These are phyloP conservation scores for Ganaspis brasiliensis DNA, from an alignment of 2,888 invertebrate genomes.

Conservation along the genomic window DNA sequence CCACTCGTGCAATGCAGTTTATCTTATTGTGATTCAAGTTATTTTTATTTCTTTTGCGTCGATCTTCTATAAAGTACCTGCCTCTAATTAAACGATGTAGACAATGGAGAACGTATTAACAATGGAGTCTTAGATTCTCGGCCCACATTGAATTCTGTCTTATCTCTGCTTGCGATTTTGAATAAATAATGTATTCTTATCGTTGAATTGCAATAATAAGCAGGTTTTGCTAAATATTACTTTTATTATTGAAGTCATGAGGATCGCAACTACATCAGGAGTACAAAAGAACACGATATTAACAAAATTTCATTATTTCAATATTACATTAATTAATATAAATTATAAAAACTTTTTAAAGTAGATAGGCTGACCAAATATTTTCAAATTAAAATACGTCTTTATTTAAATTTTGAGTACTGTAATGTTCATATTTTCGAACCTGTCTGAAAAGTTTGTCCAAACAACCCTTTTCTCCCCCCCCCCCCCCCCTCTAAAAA, in stretches of 20 bases:
- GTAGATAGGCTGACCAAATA: too few species aligned
- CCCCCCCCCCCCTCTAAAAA: too few species aligned
- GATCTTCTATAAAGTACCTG: conserved; percentile 28
- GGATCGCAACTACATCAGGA: too few species aligned
- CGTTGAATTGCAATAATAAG: background rate
- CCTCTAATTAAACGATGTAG: conserved; percentile 31
- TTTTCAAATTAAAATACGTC: too few species aligned
- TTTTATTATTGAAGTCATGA: background rate
- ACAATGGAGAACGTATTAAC: conserved; percentile 35
- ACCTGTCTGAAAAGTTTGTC: too few species aligned
- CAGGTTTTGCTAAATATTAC: background rate
- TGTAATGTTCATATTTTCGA: too few species aligned
- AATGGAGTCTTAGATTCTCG: conserved; percentile 9
- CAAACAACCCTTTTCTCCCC: too few species aligned
- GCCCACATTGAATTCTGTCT: conserved; percentile 19
- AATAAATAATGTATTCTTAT: conserved; percentile 3
- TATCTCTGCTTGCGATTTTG: conserved; percentile 5
- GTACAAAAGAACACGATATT: too few species aligned
- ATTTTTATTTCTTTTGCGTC: conserved; percentile 18
- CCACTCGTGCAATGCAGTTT: conserved; percentile 5
- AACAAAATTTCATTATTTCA: too few species aligned
- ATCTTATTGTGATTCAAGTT: conserved; percentile 34
- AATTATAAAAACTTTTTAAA: too few species aligned
- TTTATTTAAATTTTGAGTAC: too few species aligned
- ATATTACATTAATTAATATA: too few species aligned